A percentile compares a stretch with the other conserved stretches of the same genome.
Conservation (phyloP, 2,113 vertebrate species). For the Astatoreochromis straeleni region DNA sequence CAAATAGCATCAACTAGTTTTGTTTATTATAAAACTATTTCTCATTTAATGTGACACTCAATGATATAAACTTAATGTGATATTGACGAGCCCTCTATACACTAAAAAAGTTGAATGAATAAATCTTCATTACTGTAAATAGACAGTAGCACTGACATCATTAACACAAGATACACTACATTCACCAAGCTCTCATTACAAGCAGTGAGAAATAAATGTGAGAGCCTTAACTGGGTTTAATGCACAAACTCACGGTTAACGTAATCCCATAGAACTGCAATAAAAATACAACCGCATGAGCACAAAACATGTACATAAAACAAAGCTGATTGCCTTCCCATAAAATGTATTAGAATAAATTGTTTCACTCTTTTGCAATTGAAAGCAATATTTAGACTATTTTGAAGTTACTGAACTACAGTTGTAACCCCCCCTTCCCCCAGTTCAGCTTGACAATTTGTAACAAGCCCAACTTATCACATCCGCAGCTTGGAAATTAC, state of each 20-base stretch:
- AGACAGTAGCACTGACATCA: background rate
- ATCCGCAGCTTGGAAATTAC: conserved; percentile 43
- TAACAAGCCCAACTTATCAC: conserved; percentile 13
- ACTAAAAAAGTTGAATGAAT: background rate
- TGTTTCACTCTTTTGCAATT: background rate
- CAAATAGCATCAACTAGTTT: background rate
- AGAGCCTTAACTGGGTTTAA: background rate
- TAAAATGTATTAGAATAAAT: background rate
- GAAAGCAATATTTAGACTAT: background rate
- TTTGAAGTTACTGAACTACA: background rate
- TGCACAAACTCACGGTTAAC: background rate
- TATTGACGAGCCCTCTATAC: background rate
- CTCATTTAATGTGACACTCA: background rate
- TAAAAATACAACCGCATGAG: background rate
- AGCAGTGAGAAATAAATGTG: background rate
- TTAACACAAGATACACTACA: background rate
- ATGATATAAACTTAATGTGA: background rate
- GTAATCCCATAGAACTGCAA: background rate
- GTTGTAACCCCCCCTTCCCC: background rate
- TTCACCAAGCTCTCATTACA: background rate
- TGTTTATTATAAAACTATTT: background rate
- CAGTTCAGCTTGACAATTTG: background rate
- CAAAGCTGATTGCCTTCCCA: background rate
- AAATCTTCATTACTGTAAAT: background rate
- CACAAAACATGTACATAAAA: background rate